phyloP scores from a whole-genome alignment of 2,113 vertebrate genomes.

The Sus scrofa region T2T-Sscrofa CM000812.6:257600001-257600500 shows the following conservation, averaged over 20 bases:
- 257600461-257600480: not conserved
- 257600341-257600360: no score
- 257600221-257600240: no score
- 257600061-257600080: not conserved
- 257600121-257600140: not conserved
- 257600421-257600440: not conserved
- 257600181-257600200: no score
- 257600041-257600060: conserved; percentile 32
- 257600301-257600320: no score
- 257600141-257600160: no score
- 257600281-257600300: no score
- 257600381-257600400: not conserved
- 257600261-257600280: no score
- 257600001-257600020: not conserved
- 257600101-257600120: not conserved
- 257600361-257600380: not conserved
- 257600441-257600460: not conserved
- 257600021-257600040: conserved; percentile 38
- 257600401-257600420: not conserved
- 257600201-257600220: no score
- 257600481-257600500: not conserved
- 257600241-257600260: no score
- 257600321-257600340: no score
- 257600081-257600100: not conserved
- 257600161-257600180: no score